phyloP scores from a whole-genome alignment of 2,797 vertebrate species.

The Erpetoichthys calabaricus region DNA sequence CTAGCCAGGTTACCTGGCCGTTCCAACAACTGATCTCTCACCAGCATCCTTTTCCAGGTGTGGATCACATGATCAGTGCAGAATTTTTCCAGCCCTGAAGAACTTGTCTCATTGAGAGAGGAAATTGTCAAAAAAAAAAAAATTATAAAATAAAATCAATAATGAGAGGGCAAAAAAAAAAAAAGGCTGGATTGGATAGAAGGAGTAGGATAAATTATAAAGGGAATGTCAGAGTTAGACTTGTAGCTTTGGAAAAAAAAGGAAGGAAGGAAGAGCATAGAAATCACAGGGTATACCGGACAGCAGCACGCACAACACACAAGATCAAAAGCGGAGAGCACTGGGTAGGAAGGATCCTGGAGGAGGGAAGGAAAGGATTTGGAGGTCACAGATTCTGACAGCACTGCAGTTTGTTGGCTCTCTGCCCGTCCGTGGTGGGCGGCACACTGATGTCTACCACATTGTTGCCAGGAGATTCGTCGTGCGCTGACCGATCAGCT shows the following conservation, averaged over 20 bases:
- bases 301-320: constrained; percentile 33
- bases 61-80: constrained; percentile 47
- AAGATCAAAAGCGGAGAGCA: constrained; percentile 19
- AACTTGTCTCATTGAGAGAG: constrained; percentile 20
- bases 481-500: constrained; percentile 79
- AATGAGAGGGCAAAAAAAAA: constrained; percentile 9
- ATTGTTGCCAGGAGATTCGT: constrained; percentile 92
- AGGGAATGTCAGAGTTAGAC: constrained; percentile 47
- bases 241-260: constrained; percentile 18
- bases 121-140: background rate
- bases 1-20: constrained; percentile 26
- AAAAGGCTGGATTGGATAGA: constrained; percentile 20
- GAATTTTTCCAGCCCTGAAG: constrained; percentile 12
- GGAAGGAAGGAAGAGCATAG: constrained; percentile 19
- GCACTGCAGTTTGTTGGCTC: constrained; percentile 88
- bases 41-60: constrained; percentile 30
- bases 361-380: constrained; percentile 25
- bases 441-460: constrained; percentile 95
- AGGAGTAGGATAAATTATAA: constrained; percentile 11
- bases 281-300: constrained; percentile 24
- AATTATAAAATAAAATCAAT: constrained; percentile 4
- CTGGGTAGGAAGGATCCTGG: constrained; percentile 6
- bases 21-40: constrained; percentile 41
- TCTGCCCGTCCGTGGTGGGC: constrained; percentile 85
- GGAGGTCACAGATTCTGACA: constrained; percentile 90